Percentiles rank a stretch among this genome's conserved stretches.
These are phyloP conservation scores for Pogonocichla stellata DNA, from an alignment of 2,113 vertebrate species.

Conservation along the genomic window DNA sequence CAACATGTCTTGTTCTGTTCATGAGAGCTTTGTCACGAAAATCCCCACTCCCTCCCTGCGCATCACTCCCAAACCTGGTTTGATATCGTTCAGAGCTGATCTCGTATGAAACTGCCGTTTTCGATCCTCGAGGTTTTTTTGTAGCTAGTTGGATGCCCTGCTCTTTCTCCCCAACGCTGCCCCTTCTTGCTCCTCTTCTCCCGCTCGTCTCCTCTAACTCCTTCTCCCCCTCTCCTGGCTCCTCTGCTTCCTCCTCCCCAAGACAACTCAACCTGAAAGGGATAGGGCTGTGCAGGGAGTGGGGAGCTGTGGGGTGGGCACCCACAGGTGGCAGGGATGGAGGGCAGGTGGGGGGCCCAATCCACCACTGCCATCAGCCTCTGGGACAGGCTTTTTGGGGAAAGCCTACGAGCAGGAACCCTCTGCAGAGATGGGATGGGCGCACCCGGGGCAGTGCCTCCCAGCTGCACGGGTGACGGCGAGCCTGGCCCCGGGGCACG, in stretches of 20 bases:
- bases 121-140: conserved; percentile 30
- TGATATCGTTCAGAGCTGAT: conserved; percentile 2
- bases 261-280: conserved; percentile 80
- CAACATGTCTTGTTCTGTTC: conserved; percentile 83
- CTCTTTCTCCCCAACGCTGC: conserved; percentile 20
- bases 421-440: neutral
- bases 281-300: conserved; percentile 59
- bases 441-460: neutral
- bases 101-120: conserved; percentile 51
- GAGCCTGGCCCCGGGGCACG: neutral
- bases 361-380: neutral
- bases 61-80: conserved; percentile 59
- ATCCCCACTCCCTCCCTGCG: conserved; percentile 63
- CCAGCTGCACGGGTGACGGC: accelerated
- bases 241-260: conserved; percentile 51
- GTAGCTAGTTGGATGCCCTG: conserved; percentile 53
- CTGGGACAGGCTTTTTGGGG: neutral
- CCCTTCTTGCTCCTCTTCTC: conserved; percentile 6
- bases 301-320: neutral
- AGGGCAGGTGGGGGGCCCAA: neutral
- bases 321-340: neutral
- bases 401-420: neutral
- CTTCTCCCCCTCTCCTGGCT: neutral
- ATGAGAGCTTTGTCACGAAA: conserved; percentile 77
- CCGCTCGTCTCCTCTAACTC: neutral